These are phyloP conservation scores for Corythornis cristatus DNA, from an alignment of 2,113 vertebrate genomes.

Conservation along the genomic window DNA sequence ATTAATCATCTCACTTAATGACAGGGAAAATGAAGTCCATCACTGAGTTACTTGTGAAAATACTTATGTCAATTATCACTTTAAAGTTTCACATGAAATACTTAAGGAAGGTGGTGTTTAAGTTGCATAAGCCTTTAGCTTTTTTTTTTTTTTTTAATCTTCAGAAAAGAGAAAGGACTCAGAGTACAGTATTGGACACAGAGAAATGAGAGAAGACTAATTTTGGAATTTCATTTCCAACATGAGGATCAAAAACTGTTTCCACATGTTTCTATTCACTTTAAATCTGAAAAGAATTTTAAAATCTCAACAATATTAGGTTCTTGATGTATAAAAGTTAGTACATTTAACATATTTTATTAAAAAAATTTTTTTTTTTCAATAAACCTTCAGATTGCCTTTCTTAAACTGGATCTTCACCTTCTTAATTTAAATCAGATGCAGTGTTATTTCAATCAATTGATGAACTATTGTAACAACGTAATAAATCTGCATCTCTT, in stretches of 20 bases:
- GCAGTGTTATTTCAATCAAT: neutral
- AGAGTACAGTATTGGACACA: rapidly evolving
- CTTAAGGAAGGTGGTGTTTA: neutral
- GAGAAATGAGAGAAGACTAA: neutral
- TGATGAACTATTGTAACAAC: neutral
- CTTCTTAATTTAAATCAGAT: neutral
- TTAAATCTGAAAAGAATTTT: neutral
- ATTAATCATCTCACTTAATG: neutral
- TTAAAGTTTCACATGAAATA: neutral
- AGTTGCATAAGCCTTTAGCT: neutral
- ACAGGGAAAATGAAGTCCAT: neutral
- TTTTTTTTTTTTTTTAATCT: neutral
- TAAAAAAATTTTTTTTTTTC: neutral
- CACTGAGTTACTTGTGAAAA: neutral
- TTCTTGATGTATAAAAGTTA: neutral
- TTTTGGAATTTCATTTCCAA: neutral
- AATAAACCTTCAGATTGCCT: neutral
- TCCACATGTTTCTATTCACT: neutral
- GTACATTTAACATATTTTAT: neutral
- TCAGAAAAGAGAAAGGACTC: neutral
- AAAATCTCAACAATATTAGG: neutral
- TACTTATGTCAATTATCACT: neutral
- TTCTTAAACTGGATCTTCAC: neutral
- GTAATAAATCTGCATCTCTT: neutral
- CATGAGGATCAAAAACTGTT: neutral